These are phyloP conservation scores for Spizella passerina DNA, from an alignment of 2,797 vertebrate genomes.

Conservation along the genomic window DNA sequence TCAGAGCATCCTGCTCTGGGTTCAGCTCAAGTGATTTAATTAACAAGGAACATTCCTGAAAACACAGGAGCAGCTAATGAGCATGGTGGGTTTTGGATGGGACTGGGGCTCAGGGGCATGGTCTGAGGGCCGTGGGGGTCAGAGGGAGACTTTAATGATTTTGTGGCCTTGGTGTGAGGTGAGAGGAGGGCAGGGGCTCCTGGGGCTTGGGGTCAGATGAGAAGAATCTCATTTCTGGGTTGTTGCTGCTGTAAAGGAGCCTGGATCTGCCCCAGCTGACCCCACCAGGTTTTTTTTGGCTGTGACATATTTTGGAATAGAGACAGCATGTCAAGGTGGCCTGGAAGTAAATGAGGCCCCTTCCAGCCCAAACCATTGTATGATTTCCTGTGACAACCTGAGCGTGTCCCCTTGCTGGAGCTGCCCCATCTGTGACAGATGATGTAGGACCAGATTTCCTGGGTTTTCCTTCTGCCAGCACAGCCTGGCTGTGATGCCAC, in stretches of 20 bases:
- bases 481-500: accelerated
- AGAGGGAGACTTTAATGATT: background rate
- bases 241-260: background rate
- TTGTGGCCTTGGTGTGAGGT: background rate
- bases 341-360: background rate
- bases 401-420: background rate
- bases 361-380: background rate
- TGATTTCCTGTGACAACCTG: background rate
- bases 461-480: background rate
- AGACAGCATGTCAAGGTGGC: background rate
- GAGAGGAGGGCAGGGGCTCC: background rate
- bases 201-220: background rate
- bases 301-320: background rate
- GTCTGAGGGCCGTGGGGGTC: background rate
- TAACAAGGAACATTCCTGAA: background rate
- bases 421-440: background rate
- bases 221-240: background rate
- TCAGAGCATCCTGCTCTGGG: background rate
- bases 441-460: background rate
- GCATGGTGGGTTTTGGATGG: background rate
- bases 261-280: background rate
- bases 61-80: background rate
- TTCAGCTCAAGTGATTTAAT: background rate
- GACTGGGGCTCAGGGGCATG: background rate
- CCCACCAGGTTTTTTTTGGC: too few relatives aligned